Evolutionary conservation across 2,888 invertebrate species (phyloP), one percentile per base, ranked within the genome.

Genomic region (Slavum lentiscoides): DNA sequence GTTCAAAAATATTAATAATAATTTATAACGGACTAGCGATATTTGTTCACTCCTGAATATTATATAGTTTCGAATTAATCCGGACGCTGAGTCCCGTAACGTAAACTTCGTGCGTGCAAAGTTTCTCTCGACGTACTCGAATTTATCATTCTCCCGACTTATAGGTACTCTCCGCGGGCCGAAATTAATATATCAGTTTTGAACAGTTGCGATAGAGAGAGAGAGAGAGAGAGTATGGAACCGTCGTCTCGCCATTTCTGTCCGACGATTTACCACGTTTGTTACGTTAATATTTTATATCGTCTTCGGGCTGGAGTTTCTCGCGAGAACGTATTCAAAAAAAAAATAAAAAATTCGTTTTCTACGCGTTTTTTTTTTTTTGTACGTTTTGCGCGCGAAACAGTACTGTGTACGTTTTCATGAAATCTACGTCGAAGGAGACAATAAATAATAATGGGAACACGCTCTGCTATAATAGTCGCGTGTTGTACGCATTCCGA

Each of bases 131-230:
- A 64, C 30, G n/a, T 9, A 49, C 49, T 49, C 49, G 49, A 64
- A 43, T 64, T 74, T 53, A 74, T 55, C 37, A 37, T 62, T 74
- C 49, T 64, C 62, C 9, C 43, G 30, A 1, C 43, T 7, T 43
- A 9, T 9, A 9, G 43, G 8, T 62, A 64, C 53, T 74, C 17
- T 17, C 49, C 49, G 49, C 49, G 49, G 17, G n/a, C 15, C 64
- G 53, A 74, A 64, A 74, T 62, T 37, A 74, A 61, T 74, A 61
- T 74, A 74, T 64, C 64, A 64, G 37, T 64, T 64, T 74, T 64
- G 37, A 37, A 64, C n/a, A 30, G 30, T 2, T 37, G 49, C 49
- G 15, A n/a, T n/a, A n/a, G n/a, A n/a, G n/a, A n/a, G n/a, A n/a
- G n/a, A n/a, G n/a, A n/a, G n/a, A n/a, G n/a, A n/a, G n/a, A 37